These are phyloP conservation scores for Phortica variegata DNA, from an alignment of 1,140 invertebrate genomes.

Conservation along the genomic window DNA sequence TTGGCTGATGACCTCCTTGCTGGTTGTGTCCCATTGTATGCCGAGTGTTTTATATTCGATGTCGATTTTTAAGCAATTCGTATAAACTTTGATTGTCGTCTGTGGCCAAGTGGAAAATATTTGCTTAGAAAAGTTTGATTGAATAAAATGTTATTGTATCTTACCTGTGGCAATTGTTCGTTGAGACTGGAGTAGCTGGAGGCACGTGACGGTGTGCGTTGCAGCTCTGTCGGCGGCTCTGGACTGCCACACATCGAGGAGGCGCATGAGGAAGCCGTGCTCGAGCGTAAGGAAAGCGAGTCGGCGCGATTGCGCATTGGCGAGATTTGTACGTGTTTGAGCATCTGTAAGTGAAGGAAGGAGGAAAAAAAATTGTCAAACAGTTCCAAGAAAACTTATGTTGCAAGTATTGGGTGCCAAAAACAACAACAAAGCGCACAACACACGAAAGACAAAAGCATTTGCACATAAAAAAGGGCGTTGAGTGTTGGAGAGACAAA, in stretches of 20 bases:
- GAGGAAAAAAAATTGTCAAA: constrained; percentile 1
- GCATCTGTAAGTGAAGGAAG: constrained; percentile 64
- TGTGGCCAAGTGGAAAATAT: constrained; percentile 59
- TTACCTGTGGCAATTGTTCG: constrained; percentile 60
- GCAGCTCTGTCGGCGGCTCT: constrained; percentile 60
- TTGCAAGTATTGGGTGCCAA: too few species aligned
- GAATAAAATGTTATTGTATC: not conserved
- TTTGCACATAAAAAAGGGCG: not conserved
- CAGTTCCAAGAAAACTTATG: not conserved
- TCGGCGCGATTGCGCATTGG: constrained; percentile 77
- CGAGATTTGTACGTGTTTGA: constrained; percentile 87
- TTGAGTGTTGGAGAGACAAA: too few species aligned
- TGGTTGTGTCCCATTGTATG: constrained; percentile 81
- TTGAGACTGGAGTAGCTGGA: constrained; percentile 65
- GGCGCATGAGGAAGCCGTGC: constrained; percentile 65
- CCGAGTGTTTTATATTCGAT: constrained; percentile 92
- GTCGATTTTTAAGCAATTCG: constrained; percentile 81
- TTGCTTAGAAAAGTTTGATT: not conserved
- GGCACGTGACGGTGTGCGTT: constrained; percentile 58
- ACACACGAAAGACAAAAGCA: too few species aligned
- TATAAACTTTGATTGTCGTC: constrained; percentile 90
- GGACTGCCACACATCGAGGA: constrained; percentile 59
- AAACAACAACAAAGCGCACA: too few species aligned
- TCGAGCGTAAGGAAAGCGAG: constrained; percentile 77
- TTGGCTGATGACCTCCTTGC: constrained; percentile 79